These are phyloP conservation scores for Xestoiulus laeticollis DNA, from an alignment of 2,888 invertebrate species.

Conservation along the genomic window DNA sequence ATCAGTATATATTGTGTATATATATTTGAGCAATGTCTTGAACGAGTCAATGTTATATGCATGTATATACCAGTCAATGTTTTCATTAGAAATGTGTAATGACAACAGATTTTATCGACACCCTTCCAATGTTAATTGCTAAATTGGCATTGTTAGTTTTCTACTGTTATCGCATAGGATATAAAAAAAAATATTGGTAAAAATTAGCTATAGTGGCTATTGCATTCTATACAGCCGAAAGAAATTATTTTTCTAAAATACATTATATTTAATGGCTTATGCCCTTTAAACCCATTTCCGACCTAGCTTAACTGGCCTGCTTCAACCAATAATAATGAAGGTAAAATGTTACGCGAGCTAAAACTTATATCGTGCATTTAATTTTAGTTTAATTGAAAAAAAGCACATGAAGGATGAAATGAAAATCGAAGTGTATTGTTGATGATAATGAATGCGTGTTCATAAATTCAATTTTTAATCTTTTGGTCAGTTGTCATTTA, in stretches of 20 bases:
- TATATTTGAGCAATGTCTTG: no score
- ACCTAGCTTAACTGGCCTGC: not conserved
- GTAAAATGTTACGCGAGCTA: not conserved
- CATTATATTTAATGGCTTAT: not conserved
- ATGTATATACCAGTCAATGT: no score
- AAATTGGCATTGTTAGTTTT: not conserved
- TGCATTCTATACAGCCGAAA: not conserved
- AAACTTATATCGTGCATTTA: not conserved
- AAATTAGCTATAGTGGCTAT: not conserved
- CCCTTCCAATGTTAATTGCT: not conserved
- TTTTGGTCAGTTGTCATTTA: constrained; percentile 2
- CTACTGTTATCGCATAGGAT: not conserved
- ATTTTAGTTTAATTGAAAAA: not conserved
- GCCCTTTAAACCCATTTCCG: not conserved
- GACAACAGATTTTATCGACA: not conserved
- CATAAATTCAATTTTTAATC: constrained; percentile 19
- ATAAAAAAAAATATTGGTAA: not conserved
- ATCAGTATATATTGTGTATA: not conserved
- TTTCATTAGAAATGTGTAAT: not conserved
- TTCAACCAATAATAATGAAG: not conserved
- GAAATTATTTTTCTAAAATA: constrained; percentile 12
- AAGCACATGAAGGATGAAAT: not conserved
- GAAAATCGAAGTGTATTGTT: no score
- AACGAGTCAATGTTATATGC: not conserved
- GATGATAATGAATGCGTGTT: constrained; percentile 26